Conservation (phyloP, 2,113 vertebrate genomes). For the Stictonetta naevosa region DNA sequence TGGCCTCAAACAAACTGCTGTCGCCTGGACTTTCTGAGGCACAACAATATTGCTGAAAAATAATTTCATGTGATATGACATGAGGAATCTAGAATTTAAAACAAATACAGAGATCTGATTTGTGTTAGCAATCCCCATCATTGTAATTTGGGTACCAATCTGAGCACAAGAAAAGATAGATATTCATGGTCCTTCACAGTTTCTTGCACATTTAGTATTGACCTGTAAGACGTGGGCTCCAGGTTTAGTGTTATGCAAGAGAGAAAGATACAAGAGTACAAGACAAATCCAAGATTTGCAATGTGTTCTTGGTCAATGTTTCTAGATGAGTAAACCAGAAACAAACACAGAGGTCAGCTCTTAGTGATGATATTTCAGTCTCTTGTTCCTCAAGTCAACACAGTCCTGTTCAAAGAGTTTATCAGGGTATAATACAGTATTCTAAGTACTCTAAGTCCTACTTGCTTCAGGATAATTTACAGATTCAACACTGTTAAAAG, state of each 20-base stretch:
- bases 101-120: background rate
- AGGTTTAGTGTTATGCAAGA: accelerated
- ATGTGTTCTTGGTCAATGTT: background rate
- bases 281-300: accelerated
- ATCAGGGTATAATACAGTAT: background rate
- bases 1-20: background rate
- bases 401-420: background rate
- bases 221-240: background rate
- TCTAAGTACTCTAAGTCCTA: background rate
- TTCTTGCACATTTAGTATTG: background rate
- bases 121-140: background rate
- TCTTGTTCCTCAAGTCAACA: background rate
- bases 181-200: accelerated
- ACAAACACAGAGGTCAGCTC: accelerated
- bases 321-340: background rate
- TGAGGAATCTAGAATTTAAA: background rate
- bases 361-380: background rate
- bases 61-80: background rate
- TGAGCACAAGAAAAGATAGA: background rate
- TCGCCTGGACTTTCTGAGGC: background rate
- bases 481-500: background rate
- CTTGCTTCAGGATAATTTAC: background rate
- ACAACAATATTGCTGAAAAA: background rate
- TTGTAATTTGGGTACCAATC: background rate
- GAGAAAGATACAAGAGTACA: background rate